Evolutionary conservation across 37 sponge, comb jelly and placozoan species (phyloP).

Genomic region (Aplysina aerophoba): DNA sequence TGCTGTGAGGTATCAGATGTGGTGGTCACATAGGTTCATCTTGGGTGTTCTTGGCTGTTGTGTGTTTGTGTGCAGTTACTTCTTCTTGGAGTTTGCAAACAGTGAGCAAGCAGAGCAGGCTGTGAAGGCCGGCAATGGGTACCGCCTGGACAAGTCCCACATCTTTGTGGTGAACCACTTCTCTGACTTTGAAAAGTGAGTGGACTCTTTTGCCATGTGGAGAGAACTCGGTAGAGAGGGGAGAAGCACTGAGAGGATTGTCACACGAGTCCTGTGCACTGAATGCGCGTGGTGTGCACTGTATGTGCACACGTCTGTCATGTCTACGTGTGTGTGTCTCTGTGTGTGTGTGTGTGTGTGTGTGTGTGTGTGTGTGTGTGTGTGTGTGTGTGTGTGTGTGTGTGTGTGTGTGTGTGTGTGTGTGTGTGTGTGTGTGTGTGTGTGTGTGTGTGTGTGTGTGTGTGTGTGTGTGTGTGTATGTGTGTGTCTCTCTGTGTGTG

Average conservation of each 20-base stretch:
- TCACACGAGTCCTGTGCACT: not conserved
- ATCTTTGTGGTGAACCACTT: slow-evolving; percentile 89
- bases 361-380: not conserved
- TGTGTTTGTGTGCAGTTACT: slow-evolving; percentile 50
- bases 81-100: slow-evolving; percentile 80
- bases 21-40: not conserved
- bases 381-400: too few relatives aligned
- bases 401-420: too few relatives aligned
- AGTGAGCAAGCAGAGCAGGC: slow-evolving; percentile 83
- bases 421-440: not conserved
- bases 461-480: slow-evolving; percentile 23
- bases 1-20: not conserved
- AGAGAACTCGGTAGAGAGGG: not conserved
- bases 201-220: not conserved
- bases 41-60: not conserved
- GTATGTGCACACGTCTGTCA: not conserved
- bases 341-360: slow-evolving; percentile 11
- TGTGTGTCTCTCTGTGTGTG: slow-evolving; percentile 15
- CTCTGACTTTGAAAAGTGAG: slow-evolving; percentile 93
- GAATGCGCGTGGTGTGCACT: not conserved
- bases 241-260: not conserved
- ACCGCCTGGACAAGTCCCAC: slow-evolving; percentile 93
- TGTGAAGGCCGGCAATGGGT: slow-evolving; percentile 92
- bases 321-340: not conserved
- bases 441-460: slow-evolving; percentile 13